These are phyloP conservation scores for Bos indicus DNA, from an alignment of 2,113 vertebrate genomes.

Conservation along the genomic window DNA sequence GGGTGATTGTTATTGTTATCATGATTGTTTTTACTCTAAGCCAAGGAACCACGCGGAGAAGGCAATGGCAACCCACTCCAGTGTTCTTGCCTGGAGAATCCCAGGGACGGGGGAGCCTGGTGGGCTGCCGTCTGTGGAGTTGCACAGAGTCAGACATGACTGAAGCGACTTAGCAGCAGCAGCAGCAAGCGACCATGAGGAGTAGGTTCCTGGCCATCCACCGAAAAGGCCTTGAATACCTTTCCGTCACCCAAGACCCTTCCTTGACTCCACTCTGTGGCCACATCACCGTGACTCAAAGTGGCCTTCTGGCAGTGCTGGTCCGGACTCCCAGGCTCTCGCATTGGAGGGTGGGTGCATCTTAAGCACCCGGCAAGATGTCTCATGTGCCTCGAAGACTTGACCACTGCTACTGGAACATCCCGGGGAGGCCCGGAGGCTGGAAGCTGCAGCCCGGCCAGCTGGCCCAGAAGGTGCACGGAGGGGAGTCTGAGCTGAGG, in stretches of 20 bases:
- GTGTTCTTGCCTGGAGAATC: background rate
- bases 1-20: background rate
- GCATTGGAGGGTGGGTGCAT: background rate
- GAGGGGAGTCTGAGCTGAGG: rapidly evolving
- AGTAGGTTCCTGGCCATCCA: background rate
- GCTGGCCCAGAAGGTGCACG: background rate
- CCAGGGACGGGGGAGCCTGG: background rate
- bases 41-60: background rate
- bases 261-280: background rate
- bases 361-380: background rate
- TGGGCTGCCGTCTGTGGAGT: background rate
- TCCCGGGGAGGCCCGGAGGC: background rate
- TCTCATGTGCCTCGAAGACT: background rate
- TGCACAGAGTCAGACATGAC: rapidly evolving
- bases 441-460: background rate
- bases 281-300: background rate
- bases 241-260: background rate
- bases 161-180: too few relatives aligned
- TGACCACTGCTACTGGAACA: background rate
- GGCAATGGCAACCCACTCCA: background rate
- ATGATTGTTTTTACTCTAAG: background rate
- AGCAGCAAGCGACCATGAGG: background rate
- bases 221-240: background rate
- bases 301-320: background rate
- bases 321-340: background rate